A percentile compares a stretch with the other conserved stretches of the same genome.
phyloP scores from a whole-genome alignment of 2,797 vertebrate genomes.

The Crypturellus tataupa region DNA sequence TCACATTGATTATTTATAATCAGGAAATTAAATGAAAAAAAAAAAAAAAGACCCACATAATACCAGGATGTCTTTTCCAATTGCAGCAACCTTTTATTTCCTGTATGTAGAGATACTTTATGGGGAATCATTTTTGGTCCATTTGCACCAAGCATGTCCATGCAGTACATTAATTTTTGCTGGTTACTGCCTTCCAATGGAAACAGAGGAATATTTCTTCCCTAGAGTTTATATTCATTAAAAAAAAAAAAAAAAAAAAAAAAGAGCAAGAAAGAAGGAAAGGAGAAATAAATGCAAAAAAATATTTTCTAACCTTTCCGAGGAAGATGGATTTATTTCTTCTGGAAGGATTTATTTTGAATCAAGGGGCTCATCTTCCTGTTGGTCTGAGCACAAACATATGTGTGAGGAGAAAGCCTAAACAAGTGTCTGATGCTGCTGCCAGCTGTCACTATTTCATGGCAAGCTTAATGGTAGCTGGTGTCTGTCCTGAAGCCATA shows the following conservation, averaged over 20 bases:
- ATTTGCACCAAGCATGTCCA: constrained; percentile 18
- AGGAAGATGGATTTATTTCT: constrained; percentile 64
- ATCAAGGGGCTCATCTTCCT: not conserved
- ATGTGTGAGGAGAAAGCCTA: constrained; percentile 17
- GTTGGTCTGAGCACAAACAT: constrained; percentile 24
- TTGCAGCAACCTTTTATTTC: constrained; percentile 4
- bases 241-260: constrained; percentile 1
- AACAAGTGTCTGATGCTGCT: not conserved
- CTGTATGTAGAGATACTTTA: not conserved
- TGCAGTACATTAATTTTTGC: constrained; percentile 67
- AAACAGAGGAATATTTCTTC: constrained; percentile 78
- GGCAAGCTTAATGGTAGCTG: not conserved
- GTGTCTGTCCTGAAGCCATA: not conserved
- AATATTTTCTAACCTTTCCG: constrained; percentile 82
- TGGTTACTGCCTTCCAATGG: constrained; percentile 63
- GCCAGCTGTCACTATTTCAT: constrained; percentile 37
- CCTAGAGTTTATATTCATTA: constrained; percentile 71
- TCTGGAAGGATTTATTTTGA: constrained; percentile 45
- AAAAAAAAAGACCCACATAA: not conserved
- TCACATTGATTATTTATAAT: constrained; percentile 74
- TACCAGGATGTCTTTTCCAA: constrained; percentile 52
- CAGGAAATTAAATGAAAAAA: constrained; percentile 63
- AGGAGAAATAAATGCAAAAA: constrained; percentile 77
- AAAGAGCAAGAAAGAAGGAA: constrained; percentile 75
- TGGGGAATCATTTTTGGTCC: constrained; percentile 47